phyloP scores from a whole-genome alignment of 2,797 vertebrate species.

The Microctenopoma steveboyesi region DNA sequence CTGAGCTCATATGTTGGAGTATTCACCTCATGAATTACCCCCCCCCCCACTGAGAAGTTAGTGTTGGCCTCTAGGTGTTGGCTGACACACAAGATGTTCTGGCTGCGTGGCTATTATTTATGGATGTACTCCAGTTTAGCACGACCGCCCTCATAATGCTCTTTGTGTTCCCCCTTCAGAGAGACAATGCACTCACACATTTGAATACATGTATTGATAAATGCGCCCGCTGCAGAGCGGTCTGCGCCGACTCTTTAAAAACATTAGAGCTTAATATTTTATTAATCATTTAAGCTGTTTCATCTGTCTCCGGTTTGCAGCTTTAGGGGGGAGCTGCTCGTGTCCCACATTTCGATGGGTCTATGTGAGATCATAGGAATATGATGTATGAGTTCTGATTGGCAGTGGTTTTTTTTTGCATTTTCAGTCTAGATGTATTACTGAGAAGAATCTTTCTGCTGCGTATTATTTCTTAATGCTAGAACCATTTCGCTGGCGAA shows the following conservation, averaged over 20 bases:
- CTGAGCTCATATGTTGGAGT: neutral
- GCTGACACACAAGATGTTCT: constrained; percentile 41
- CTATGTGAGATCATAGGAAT: constrained; percentile 66
- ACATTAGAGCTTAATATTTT: constrained; percentile 58
- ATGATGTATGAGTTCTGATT: constrained; percentile 58
- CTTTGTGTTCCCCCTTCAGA: constrained; percentile 44
- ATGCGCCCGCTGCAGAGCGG: constrained; percentile 16
- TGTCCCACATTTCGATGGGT: constrained; percentile 60
- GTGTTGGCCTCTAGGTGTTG: constrained; percentile 50
- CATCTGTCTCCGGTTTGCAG: constrained; percentile 50
- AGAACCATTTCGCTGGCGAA: constrained; percentile 35
- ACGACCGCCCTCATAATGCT: constrained; percentile 46
- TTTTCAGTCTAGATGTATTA: constrained; percentile 35
- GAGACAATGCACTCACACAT: constrained; percentile 49
- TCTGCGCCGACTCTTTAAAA: constrained; percentile 52
- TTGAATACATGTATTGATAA: constrained; percentile 59
- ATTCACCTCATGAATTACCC: neutral
- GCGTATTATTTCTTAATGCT: constrained; percentile 40
- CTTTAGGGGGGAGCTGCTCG: constrained; percentile 37
- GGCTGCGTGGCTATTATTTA: constrained; percentile 62
- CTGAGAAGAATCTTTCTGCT: constrained; percentile 11
- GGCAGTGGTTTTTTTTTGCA: constrained; percentile 23
- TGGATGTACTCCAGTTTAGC: constrained; percentile 52
- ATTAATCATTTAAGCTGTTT: constrained; percentile 61
- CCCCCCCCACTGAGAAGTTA: constrained; percentile 28